phyloP scores from a whole-genome alignment of 92 coral and sea anemone species.

The Palythoa grandis region DNA sequence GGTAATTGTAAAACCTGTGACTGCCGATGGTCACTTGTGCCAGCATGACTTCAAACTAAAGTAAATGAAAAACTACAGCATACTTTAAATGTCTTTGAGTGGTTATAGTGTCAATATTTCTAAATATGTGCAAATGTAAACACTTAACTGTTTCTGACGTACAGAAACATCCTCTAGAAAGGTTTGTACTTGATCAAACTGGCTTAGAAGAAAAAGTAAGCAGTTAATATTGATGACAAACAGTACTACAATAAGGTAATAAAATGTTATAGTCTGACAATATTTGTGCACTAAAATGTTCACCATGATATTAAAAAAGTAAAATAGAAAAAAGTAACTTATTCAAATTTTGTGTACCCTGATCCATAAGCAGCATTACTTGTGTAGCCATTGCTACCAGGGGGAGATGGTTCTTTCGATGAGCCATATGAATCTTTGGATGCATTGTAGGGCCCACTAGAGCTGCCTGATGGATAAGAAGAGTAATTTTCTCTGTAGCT shows the following conservation, averaged over 20 bases:
- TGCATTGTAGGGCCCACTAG: slow-evolving; percentile 60
- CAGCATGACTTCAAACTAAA: no score
- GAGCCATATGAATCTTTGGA: slow-evolving; percentile 54
- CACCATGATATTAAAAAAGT: not conserved
- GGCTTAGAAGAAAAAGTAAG: no score
- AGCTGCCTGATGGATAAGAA: not conserved
- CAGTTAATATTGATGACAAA: no score
- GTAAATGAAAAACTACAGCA: no score
- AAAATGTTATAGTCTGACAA: not conserved
- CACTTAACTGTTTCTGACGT: no score
- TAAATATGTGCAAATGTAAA: no score
- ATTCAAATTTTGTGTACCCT: slow-evolving; percentile 90
- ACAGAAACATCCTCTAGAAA: no score
- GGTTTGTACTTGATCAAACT: no score
- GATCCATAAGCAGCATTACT: slow-evolving; percentile 80
- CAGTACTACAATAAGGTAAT: not conserved
- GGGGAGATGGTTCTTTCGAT: slow-evolving; percentile 36
- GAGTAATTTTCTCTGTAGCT: slow-evolving; percentile 53
- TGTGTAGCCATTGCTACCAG: slow-evolving; percentile 59
- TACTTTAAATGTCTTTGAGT: no score
- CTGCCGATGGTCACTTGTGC: no score
- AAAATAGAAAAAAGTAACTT: slow-evolving; percentile 11
- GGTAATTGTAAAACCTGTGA: no score
- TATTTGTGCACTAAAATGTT: not conserved
- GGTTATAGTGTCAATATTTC: no score